Evolutionary conservation across 1,140 invertebrate species (phyloP).

Genomic region (Procambarus virginalis): DNA sequence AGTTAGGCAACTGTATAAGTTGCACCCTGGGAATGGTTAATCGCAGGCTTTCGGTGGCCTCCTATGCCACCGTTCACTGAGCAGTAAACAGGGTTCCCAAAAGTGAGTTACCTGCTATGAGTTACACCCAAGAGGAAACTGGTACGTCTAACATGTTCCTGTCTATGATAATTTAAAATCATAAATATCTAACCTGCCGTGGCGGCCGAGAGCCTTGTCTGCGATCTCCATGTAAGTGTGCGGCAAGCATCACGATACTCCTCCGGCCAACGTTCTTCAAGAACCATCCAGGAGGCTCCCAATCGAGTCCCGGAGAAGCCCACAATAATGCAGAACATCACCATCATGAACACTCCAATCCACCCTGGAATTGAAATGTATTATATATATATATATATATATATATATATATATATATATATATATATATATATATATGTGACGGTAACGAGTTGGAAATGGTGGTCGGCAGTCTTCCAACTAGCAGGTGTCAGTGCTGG

Average conservation of each 20-base stretch:
- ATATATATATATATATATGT: too few species aligned
- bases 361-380: slow-evolving; percentile 7
- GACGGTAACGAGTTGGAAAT: too few species aligned
- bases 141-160: background rate
- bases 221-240: slow-evolving; percentile 37
- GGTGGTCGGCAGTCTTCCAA: too few species aligned
- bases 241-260: background rate
- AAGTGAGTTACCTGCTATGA: too few species aligned
- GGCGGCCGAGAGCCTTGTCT: background rate
- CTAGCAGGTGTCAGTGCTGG: too few species aligned
- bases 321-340: slow-evolving; percentile 29
- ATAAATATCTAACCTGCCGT: background rate
- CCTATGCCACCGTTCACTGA: background rate
- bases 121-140: background rate
- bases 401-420: too few species aligned
- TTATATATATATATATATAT: too few species aligned
- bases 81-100: too few species aligned
- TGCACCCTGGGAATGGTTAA: too few species aligned
- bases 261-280: slow-evolving; percentile 40
- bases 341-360: slow-evolving; percentile 21
- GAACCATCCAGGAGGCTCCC: slow-evolving; percentile 12
- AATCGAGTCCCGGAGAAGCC: slow-evolving; percentile 30
- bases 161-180: background rate
- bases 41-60: too few species aligned
- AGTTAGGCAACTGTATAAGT: too few species aligned